These are phyloP conservation scores for Himalopsyche kuldschensis DNA, from an alignment of 2,888 invertebrate genomes.

Conservation along the genomic window DNA sequence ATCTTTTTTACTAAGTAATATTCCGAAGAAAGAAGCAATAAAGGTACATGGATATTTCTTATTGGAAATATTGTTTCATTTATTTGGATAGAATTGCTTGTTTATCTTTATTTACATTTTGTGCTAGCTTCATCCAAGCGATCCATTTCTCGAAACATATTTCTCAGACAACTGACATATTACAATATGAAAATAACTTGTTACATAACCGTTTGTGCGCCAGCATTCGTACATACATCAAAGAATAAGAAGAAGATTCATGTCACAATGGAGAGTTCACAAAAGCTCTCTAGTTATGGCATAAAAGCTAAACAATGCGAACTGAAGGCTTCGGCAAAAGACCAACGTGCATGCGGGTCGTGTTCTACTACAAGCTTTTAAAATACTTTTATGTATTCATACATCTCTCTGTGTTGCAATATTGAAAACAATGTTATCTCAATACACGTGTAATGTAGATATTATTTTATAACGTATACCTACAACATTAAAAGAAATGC, in stretches of 20 bases:
- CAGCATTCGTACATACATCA: slow-evolving; percentile 21
- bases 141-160: slow-evolving; percentile 2
- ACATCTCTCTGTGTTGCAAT: neutral
- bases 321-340: neutral
- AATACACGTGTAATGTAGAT: neutral
- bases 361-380: neutral
- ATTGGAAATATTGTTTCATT: neutral
- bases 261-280: slow-evolving; percentile 23
- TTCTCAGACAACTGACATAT: slow-evolving; percentile 16
- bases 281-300: slow-evolving; percentile 18
- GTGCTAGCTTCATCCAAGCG: neutral
- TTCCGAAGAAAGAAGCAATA: too few species aligned
- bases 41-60: neutral
- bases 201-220: slow-evolving; percentile 4
- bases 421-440: neutral
- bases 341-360: neutral
- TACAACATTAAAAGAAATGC: too few species aligned
- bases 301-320: slow-evolving; percentile 20
- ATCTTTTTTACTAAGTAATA: too few species aligned
- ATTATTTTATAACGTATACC: too few species aligned
- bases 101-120: neutral
- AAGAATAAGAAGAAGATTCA: slow-evolving; percentile 31
- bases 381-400: neutral
- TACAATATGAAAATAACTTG: slow-evolving; percentile 21
- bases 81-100: neutral